Evolutionary conservation across 2,888 invertebrate genomes (phyloP).

Genomic region (Dexiosoma caninum): DNA sequence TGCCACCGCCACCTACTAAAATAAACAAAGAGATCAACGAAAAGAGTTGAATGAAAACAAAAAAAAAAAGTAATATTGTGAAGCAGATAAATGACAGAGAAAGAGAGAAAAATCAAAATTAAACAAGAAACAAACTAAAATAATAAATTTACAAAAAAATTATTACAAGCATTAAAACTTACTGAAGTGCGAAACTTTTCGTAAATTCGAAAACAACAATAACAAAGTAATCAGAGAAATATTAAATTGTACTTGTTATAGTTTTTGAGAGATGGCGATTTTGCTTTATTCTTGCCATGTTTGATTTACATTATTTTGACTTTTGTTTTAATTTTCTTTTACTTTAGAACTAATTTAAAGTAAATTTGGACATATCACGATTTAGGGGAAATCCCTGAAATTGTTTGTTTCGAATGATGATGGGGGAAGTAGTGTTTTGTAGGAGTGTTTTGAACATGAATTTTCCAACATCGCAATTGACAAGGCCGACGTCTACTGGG

Average conservation of each 20-base stretch:
- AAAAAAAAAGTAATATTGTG: too few relatives aligned
- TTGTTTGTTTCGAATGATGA: too few relatives aligned
- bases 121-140: not conserved
- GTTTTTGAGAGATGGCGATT: not conserved
- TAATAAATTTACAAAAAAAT: conserved; percentile 48
- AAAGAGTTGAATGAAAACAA: conserved; percentile 20
- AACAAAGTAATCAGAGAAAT: not conserved
- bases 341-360: too few relatives aligned
- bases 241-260: not conserved
- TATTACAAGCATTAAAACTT: conserved; percentile 59
- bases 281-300: not conserved
- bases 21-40: conserved; percentile 8
- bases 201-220: conserved; percentile 31
- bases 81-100: conserved; percentile 8
- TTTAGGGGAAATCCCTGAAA: too few relatives aligned
- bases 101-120: not conserved
- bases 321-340: too few relatives aligned
- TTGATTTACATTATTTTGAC: too few relatives aligned
- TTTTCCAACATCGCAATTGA: too few relatives aligned
- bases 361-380: too few relatives aligned
- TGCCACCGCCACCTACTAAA: not conserved
- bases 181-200: conserved; percentile 61
- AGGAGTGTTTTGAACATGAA: too few relatives aligned
- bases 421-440: too few relatives aligned
- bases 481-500: too few relatives aligned